Conservation (phyloP, 2,888 invertebrate genomes). For the Pimpla rufipes region DNA sequence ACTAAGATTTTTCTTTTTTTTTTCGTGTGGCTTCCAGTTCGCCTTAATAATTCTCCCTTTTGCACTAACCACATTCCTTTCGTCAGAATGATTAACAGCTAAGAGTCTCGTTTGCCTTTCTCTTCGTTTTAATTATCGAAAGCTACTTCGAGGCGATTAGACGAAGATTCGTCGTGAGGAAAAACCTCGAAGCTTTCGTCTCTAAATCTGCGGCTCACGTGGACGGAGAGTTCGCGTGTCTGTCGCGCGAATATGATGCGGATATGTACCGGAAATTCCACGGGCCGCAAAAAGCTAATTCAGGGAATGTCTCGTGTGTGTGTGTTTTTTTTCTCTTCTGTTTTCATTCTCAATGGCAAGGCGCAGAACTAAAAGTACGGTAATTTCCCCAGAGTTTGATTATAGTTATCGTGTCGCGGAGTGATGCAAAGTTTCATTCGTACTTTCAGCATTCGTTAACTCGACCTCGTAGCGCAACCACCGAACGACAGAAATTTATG, state of each 20-base stretch:
- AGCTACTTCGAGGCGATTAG: slow-evolving; percentile 22
- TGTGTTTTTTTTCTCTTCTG: not conserved
- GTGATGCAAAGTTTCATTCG: not conserved
- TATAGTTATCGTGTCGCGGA: slow-evolving; percentile 26
- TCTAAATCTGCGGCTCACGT: slow-evolving; percentile 14
- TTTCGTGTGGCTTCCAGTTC: slow-evolving; percentile 10
- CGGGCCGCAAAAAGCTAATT: slow-evolving; percentile 20
- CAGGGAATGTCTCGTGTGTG: slow-evolving; percentile 22
- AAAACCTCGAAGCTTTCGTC: slow-evolving; percentile 4
- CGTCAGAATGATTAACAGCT: slow-evolving; percentile 2
- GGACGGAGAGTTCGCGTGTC: slow-evolving; percentile 1
- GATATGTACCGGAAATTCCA: slow-evolving; percentile 62
- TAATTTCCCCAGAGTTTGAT: slow-evolving; percentile 25
- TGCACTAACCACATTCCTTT: slow-evolving; percentile 23
- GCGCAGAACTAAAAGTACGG: slow-evolving; percentile 28
- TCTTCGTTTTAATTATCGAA: slow-evolving; percentile 1
- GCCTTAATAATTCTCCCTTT: slow-evolving; percentile 2
- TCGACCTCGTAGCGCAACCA: slow-evolving; percentile 16
- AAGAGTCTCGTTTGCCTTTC: slow-evolving; percentile 22
- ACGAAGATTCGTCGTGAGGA: slow-evolving; percentile 46
- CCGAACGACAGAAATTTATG: slow-evolving; percentile 20
- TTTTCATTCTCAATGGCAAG: slow-evolving; percentile 46
- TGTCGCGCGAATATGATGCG: not conserved
- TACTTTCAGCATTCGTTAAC: slow-evolving; percentile 39
- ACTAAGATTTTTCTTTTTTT: slow-evolving; percentile 61